Conservation (phyloP, 2,888 invertebrate species). For the Rosalia funebris region DNA sequence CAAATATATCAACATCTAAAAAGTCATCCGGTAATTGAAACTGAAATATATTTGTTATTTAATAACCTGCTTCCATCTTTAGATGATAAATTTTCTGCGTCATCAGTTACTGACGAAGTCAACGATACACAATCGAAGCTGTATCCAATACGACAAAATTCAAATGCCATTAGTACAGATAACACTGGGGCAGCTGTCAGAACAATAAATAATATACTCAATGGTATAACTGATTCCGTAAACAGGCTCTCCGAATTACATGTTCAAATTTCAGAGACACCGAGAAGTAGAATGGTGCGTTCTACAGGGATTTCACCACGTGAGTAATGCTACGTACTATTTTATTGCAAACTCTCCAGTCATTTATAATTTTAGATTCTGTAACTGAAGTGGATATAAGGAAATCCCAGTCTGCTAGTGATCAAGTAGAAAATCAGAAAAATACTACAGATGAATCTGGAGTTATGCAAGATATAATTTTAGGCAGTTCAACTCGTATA, state of each 20-base stretch:
- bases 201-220: slow-evolving; percentile 60
- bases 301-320: slow-evolving; percentile 26
- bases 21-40: slow-evolving; percentile 29
- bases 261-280: slow-evolving; percentile 45
- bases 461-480: neutral
- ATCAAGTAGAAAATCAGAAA: neutral
- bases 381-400: slow-evolving; percentile 6
- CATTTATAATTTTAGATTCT: slow-evolving; percentile 2
- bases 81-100: slow-evolving; percentile 19
- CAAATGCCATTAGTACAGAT: slow-evolving; percentile 56
- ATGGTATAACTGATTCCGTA: slow-evolving; percentile 60
- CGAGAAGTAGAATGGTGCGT: slow-evolving; percentile 30
- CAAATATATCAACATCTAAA: slow-evolving; percentile 21
- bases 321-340: slow-evolving; percentile 11
- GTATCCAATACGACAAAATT: slow-evolving; percentile 49
- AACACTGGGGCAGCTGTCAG: slow-evolving; percentile 57
- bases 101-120: slow-evolving; percentile 21
- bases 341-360: neutral
- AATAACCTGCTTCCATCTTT: neutral
- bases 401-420: slow-evolving; percentile 10
- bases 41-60: neutral
- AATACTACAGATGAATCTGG: slow-evolving; percentile 7
- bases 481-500: neutral
- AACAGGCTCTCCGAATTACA: slow-evolving; percentile 58
- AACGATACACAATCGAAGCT: slow-evolving; percentile 22